These are phyloP conservation scores for Athene noctua DNA, from an alignment of 2,113 vertebrate species.

Conservation along the genomic window DNA sequence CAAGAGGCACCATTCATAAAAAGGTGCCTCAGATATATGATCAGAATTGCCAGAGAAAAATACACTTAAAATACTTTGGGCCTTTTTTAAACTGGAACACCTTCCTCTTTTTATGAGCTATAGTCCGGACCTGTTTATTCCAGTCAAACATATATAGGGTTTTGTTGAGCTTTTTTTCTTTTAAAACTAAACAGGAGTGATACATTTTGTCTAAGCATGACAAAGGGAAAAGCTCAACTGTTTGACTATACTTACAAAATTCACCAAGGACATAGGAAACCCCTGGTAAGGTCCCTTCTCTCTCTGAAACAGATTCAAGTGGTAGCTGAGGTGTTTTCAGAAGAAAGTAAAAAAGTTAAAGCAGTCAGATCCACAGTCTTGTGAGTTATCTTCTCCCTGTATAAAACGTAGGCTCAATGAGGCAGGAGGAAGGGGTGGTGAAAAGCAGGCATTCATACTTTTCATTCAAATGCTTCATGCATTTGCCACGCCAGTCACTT, in stretches of 20 bases:
- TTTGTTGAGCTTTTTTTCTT: background rate
- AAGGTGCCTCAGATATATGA: background rate
- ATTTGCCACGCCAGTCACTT: background rate
- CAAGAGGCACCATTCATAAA: background rate
- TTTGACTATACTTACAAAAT: background rate
- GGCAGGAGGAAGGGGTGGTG: background rate
- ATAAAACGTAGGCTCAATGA: background rate
- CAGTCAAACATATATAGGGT: background rate
- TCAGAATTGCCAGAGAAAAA: background rate
- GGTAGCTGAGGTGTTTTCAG: background rate
- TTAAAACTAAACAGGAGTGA: background rate
- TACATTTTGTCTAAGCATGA: background rate
- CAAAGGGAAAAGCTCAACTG: background rate
- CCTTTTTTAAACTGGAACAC: background rate
- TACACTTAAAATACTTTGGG: background rate
- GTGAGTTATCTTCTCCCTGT: rapidly evolving
- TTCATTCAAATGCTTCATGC: too few species aligned
- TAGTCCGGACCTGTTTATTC: background rate
- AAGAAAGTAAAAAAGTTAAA: background rate
- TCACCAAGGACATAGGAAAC: background rate
- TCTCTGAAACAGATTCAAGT: background rate
- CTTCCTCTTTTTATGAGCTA: background rate
- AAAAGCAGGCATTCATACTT: background rate
- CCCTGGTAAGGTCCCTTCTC: background rate
- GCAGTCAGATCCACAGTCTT: background rate